Evolutionary conservation across 2,113 vertebrate species (phyloP).

Genomic region (Pimephales promelas): DNA sequence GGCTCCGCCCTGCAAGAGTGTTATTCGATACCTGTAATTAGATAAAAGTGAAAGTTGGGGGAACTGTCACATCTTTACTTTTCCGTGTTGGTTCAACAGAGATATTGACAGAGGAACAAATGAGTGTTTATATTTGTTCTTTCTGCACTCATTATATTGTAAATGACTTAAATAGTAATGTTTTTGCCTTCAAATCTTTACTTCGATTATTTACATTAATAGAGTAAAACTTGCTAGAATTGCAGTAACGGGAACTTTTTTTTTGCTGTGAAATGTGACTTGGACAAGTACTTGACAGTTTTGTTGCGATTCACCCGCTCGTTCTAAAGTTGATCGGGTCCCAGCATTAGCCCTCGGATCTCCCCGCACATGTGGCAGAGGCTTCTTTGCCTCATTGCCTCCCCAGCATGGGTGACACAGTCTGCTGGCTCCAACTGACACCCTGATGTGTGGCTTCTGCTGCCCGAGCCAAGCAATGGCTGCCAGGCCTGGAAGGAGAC

Average conservation of each 20-base stretch:
- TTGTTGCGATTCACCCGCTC: not conserved
- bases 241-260: not conserved
- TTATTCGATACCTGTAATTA: too few species aligned
- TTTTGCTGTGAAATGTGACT: not conserved
- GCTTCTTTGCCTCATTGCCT: conserved; percentile 53
- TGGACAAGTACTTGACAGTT: not conserved
- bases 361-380: conserved; percentile 9
- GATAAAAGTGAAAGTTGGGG: too few species aligned
- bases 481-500: conserved; percentile 72
- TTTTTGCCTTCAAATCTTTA: too few species aligned
- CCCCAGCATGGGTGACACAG: conserved; percentile 53
- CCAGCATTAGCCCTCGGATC: conserved; percentile 17
- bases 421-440: conserved; percentile 57
- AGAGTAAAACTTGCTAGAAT: not conserved
- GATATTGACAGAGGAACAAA: too few species aligned
- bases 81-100: too few species aligned
- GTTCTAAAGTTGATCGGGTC: conserved; percentile 32
- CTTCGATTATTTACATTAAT: not conserved
- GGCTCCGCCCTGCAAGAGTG: too few species aligned
- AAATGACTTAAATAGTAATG: too few species aligned
- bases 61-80: too few species aligned
- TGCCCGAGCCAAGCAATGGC: conserved; percentile 71
- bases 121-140: too few species aligned
- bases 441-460: conserved; percentile 60
- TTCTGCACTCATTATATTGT: too few species aligned